Percentiles rank a stretch among this genome's conserved stretches.
These are phyloP conservation scores for Dromius quadrimaculatus DNA, from an alignment of 2,888 invertebrate species.

Conservation along the genomic window DNA sequence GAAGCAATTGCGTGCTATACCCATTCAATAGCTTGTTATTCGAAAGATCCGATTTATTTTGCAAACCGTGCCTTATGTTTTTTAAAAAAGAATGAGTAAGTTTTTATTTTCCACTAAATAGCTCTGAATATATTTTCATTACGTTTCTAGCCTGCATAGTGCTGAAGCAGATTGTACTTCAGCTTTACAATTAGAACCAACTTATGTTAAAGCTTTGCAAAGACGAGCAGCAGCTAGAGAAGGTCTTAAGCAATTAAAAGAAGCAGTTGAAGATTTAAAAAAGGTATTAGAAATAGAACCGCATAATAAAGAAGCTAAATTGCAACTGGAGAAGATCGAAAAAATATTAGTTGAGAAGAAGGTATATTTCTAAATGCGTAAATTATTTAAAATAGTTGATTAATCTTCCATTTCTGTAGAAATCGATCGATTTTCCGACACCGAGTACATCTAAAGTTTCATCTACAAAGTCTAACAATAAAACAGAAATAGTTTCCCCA, in stretches of 20 bases:
- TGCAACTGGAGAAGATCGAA: constrained; percentile 71
- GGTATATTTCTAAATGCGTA: constrained; percentile 55
- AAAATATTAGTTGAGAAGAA: constrained; percentile 70
- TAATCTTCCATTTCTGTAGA: background rate
- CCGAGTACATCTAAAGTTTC: too few relatives aligned
- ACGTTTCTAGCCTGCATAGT: constrained; percentile 71
- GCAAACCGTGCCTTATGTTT: constrained; percentile 91
- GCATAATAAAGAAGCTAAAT: constrained; percentile 77
- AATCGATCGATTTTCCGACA: too few relatives aligned
- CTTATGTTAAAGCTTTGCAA: constrained; percentile 87
- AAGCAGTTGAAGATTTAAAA: constrained; percentile 79
- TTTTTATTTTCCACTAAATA: constrained; percentile 54
- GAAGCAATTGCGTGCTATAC: constrained; percentile 90
- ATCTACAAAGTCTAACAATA: background rate
- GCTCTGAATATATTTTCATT: constrained; percentile 6
- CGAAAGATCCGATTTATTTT: constrained; percentile 82
- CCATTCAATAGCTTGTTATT: constrained; percentile 86
- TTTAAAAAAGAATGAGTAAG: constrained; percentile 83
- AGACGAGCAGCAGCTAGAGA: constrained; percentile 84
- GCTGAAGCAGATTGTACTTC: constrained; percentile 85
- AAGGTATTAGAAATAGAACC: constrained; percentile 83
- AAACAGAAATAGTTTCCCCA: background rate
- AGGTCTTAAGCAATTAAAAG: constrained; percentile 76
- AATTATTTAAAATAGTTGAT: background rate
- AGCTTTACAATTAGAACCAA: constrained; percentile 81